These are phyloP conservation scores for Cichlasoma orientale DNA, from an alignment of 2,797 vertebrate genomes.

Conservation along the genomic window DNA sequence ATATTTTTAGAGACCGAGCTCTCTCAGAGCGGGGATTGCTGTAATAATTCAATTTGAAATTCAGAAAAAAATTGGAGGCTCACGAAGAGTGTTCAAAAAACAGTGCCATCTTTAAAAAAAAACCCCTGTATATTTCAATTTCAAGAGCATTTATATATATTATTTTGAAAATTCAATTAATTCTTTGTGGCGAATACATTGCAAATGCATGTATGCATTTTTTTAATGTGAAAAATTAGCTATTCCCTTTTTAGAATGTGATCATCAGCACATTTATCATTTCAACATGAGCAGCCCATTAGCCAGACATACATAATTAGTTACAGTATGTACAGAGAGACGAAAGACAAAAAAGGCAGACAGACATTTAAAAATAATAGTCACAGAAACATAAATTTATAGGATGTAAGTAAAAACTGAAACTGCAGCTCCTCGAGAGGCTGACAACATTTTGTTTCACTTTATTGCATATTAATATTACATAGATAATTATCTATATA, in stretches of 20 bases:
- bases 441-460: slow-evolving; percentile 5
- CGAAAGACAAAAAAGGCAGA: slow-evolving; percentile 57
- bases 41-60: not conserved
- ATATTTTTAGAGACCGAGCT: not conserved
- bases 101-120: not conserved
- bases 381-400: slow-evolving; percentile 35
- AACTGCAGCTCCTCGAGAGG: not conserved
- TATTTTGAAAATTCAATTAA: not conserved
- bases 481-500: not conserved
- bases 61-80: not conserved
- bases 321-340: slow-evolving; percentile 39
- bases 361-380: slow-evolving; percentile 22
- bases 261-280: not conserved
- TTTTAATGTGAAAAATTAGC: not conserved
- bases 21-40: not conserved
- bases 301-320: slow-evolving; percentile 21
- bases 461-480: not conserved
- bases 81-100: not conserved
- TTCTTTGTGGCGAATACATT: not conserved
- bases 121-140: not conserved
- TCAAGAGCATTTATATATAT: not conserved
- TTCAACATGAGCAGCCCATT: slow-evolving; percentile 2
- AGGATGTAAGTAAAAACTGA: slow-evolving; percentile 1
- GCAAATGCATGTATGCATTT: not conserved
- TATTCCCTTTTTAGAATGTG: not conserved